phyloP scores from a whole-genome alignment of 2,113 vertebrate species.

The Gallinago undulata region DNA sequence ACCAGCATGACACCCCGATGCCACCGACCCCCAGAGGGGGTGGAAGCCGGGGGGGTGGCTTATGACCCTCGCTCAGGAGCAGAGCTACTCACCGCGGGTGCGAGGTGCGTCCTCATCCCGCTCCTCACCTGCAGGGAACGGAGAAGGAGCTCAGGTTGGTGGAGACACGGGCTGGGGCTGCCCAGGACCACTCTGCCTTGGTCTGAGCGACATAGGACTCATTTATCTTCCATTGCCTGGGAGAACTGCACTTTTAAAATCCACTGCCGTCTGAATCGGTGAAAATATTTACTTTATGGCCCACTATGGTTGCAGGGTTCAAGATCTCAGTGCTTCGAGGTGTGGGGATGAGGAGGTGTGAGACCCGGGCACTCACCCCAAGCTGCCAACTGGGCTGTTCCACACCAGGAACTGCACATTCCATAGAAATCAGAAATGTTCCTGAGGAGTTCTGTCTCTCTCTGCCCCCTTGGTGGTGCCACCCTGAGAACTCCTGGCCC shows the following conservation, averaged over 20 bases:
- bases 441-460: too few relatives aligned
- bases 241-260: background rate
- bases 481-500: too few relatives aligned
- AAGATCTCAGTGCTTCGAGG: background rate
- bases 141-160: background rate
- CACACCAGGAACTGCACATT: too few relatives aligned
- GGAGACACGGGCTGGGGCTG: background rate
- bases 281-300: background rate
- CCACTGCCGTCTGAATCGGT: background rate
- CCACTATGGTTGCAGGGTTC: background rate
- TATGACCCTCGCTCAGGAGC: background rate
- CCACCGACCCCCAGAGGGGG: background rate
- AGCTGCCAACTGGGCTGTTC: too few relatives aligned
- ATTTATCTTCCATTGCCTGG: background rate
- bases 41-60: background rate
- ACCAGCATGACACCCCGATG: fast-evolving
- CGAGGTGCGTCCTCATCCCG: fast-evolving
- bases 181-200: background rate
- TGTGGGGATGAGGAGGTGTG: too few relatives aligned
- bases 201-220: background rate
- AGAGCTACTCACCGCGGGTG: background rate
- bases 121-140: background rate
- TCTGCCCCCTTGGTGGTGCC: too few relatives aligned
- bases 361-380: too few relatives aligned
- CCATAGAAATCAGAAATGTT: too few relatives aligned